Base-by-base conservation (phyloP, 2,797 vertebrate genomes). In the Characodon lateralis region DNA sequence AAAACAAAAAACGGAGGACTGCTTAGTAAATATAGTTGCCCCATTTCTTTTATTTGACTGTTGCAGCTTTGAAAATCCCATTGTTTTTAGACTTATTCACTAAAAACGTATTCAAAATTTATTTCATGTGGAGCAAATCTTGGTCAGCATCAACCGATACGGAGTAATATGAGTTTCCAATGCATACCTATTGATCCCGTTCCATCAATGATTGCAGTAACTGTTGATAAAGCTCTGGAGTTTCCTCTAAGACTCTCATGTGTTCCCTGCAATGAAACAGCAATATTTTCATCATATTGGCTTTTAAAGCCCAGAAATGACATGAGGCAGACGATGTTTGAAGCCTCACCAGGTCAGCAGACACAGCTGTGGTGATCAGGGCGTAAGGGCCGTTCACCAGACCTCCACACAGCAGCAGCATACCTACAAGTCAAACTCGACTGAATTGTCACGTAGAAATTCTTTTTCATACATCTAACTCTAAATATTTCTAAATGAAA, bases 171-270 rank as follows among this genome's bases (percentile, higher is more conserved):
- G 24, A 2, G 13, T 69, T 69, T 68, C 3, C 9, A 46, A 69
- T 14, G 93, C 95, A 0, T 70, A 94, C 98, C 98, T 80, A 99
- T 76, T 0, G 98, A 99, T 35, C 98, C 98, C 0, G 97, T 99
- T 51, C 98, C 98, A 0, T 99, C 98, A 0, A 99, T 99, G 88
- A 99, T 99, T 39, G 98, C 98, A 0, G 98, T 97, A 75, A 99
- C 98, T 0, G 98, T 99, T 5, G 98, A 97, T 41, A 99, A 90
- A 0, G 98, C 98, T 83, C 96, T 98, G 66, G 98, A 92, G 0
- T 99, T 99, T 58, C 98, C 98, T 93, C 96, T 95, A 84, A 99
- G 95, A 87, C 96, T 96, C 86, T 97, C 94, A 0, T 99, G 98
- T 35, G 98, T 99, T 78, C 98, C 98, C 98, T 99, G 81, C 70